phyloP scores from a whole-genome alignment of 2,888 invertebrate genomes.

The Napeogenes sylphis region DNA sequence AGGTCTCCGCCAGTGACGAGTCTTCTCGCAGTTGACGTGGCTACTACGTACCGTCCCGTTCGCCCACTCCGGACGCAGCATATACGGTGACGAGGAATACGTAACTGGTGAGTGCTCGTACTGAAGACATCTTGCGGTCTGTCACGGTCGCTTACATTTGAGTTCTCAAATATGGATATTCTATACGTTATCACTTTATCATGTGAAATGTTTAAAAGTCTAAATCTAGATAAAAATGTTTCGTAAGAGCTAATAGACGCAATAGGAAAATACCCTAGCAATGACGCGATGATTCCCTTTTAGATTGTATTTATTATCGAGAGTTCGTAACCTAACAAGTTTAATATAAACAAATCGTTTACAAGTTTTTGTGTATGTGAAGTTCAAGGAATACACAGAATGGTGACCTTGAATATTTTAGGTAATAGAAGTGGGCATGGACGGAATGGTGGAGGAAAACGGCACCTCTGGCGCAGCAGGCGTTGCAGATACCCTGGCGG shows the following conservation, averaged over 20 bases:
- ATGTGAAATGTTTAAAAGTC: slow-evolving; percentile 43
- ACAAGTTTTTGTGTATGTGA: slow-evolving; percentile 43
- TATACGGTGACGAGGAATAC: slow-evolving; percentile 96
- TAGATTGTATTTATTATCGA: slow-evolving; percentile 40
- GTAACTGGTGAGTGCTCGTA: slow-evolving; percentile 91
- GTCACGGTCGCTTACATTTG: slow-evolving; percentile 71
- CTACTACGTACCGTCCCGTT: slow-evolving; percentile 94
- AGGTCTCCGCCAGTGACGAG: slow-evolving; percentile 89
- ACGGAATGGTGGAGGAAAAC: slow-evolving; percentile 95
- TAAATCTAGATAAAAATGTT: slow-evolving; percentile 48
- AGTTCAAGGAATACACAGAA: slow-evolving; percentile 66
- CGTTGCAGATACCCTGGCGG: slow-evolving; percentile 59
- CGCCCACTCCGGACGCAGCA: slow-evolving; percentile 96
- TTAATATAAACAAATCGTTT: slow-evolving; percentile 42
- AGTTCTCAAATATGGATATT: slow-evolving; percentile 67
- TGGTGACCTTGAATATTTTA: slow-evolving; percentile 79
- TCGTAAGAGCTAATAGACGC: slow-evolving; percentile 60
- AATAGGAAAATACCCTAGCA: slow-evolving; percentile 67
- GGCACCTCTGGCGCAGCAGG: slow-evolving; percentile 75
- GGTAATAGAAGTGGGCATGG: slow-evolving; percentile 86
- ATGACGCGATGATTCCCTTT: slow-evolving; percentile 69
- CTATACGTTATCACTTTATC: slow-evolving; percentile 37
- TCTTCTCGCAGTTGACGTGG: slow-evolving; percentile 93
- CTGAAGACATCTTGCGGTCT: slow-evolving; percentile 74
- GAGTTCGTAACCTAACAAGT: slow-evolving; percentile 54